Percentiles rank a stretch among this genome's conserved stretches.
Conservation (phyloP, 1,140 invertebrate genomes). For the Littorina saxatilis region DNA sequence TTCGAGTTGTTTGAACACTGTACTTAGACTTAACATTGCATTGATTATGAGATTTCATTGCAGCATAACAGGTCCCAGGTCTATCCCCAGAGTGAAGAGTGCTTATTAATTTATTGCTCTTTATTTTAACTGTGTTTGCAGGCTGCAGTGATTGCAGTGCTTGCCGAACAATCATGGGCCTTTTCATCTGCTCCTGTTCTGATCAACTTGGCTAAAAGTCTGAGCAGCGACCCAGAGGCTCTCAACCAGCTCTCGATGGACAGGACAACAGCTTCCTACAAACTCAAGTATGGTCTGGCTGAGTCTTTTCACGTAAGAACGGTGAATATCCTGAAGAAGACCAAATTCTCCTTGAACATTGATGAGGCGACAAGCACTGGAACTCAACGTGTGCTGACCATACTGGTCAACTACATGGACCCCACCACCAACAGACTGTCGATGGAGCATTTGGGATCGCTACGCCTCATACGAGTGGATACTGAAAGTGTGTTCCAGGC, state of each 20-base stretch:
- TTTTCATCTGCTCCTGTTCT: not conserved
- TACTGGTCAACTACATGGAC: slow-evolving; percentile 46
- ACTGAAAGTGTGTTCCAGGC: slow-evolving; percentile 41
- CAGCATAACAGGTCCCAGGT: not conserved
- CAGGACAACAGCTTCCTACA: slow-evolving; percentile 44
- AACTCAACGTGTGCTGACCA: slow-evolving; percentile 42
- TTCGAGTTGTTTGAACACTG: not conserved
- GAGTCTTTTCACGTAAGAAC: slow-evolving; percentile 36
- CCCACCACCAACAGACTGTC: not conserved
- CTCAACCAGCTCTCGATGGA: slow-evolving; percentile 37
- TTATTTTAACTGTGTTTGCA: not conserved
- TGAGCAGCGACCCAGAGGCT: not conserved
- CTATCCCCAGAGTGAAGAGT: not conserved
- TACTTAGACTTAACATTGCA: not conserved
- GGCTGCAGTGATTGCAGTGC: not conserved
- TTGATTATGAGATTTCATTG: not conserved
- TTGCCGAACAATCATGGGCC: not conserved
- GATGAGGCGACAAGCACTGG: slow-evolving; percentile 54
- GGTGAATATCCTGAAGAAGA: slow-evolving; percentile 13
- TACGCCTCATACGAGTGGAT: slow-evolving; percentile 36
- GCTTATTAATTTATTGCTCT: not conserved
- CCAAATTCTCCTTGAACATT: slow-evolving; percentile 53
- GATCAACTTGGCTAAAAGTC: not conserved
- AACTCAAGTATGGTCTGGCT: slow-evolving; percentile 40
- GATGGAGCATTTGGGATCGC: slow-evolving; percentile 33